Conservation (phyloP, 1,140 invertebrate genomes). For the Drosophila lacertosa region DNA sequence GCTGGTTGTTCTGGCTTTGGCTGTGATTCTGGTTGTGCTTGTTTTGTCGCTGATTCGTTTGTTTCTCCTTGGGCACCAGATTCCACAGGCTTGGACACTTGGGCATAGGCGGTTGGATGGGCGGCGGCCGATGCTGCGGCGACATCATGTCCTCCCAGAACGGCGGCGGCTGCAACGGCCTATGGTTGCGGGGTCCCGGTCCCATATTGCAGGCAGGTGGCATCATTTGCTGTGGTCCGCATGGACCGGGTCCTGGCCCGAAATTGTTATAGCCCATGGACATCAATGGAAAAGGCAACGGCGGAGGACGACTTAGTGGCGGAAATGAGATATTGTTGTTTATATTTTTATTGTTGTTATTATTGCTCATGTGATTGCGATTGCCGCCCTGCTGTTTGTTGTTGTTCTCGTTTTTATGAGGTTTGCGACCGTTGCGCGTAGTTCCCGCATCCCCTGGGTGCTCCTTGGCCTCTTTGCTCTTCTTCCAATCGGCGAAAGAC, state of each 20-base stretch:
- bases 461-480: slow-evolving; percentile 53
- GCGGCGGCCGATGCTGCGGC: slow-evolving; percentile 51
- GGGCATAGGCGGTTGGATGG: slow-evolving; percentile 71
- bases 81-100: slow-evolving; percentile 71
- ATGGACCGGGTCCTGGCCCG: slow-evolving; percentile 44
- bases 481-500: slow-evolving; percentile 76
- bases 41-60: slow-evolving; percentile 21
- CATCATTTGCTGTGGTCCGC: slow-evolving; percentile 41
- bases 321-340: slow-evolving; percentile 37
- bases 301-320: slow-evolving; percentile 55
- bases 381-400: slow-evolving; percentile 19
- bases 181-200: slow-evolving; percentile 31
- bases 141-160: slow-evolving; percentile 78
- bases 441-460: slow-evolving; percentile 4
- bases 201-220: slow-evolving; percentile 11
- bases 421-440: slow-evolving; percentile 36
- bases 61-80: slow-evolving; percentile 60
- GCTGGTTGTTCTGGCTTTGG: slow-evolving; percentile 29
- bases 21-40: slow-evolving; percentile 24
- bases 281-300: slow-evolving; percentile 60
- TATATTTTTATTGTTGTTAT: slow-evolving; percentile 16
- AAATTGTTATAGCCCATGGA: slow-evolving; percentile 58
- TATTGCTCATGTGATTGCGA: slow-evolving; percentile 5
- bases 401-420: slow-evolving; percentile 23
- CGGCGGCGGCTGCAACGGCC: slow-evolving; percentile 63